Percentiles rank a stretch among this genome's conserved stretches.
Evolutionary conservation across 2,797 vertebrate genomes (phyloP).

Genomic region (Luscinia luscinia): DNA sequence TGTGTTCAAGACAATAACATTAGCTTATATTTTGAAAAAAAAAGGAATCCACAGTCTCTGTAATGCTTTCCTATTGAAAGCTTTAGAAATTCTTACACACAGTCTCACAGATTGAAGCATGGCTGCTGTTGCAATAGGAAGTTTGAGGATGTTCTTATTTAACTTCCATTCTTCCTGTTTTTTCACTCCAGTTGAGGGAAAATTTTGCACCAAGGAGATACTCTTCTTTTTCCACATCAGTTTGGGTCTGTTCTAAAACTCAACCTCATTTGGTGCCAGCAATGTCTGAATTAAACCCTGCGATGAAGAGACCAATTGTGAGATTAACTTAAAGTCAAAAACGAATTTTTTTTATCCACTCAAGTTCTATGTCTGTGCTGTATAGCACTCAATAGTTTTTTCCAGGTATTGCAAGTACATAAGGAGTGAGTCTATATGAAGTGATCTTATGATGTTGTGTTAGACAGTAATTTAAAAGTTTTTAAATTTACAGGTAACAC

Average conservation of each 20-base stretch:
- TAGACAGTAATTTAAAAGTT: background rate
- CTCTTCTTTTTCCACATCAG: background rate
- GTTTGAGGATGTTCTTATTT: background rate
- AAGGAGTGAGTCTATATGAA: background rate
- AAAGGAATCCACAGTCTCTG: background rate
- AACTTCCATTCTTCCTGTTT: background rate
- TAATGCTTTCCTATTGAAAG: background rate
- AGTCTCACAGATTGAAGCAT: background rate
- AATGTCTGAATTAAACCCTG: background rate
- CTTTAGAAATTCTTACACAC: background rate
- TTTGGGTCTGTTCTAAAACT: background rate
- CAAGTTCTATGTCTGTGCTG: background rate
- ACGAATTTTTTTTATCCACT: background rate
- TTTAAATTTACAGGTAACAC: background rate
- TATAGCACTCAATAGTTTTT: background rate
- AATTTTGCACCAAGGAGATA: background rate
- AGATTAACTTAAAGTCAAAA: background rate
- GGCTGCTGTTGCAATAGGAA: background rate
- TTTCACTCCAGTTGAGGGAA: background rate
- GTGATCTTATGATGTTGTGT: background rate
- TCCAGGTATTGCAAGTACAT: background rate
- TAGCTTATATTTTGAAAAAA: background rate
- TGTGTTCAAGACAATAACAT: background rate
- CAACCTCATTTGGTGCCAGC: background rate
- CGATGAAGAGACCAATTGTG: background rate